These are phyloP conservation scores for Pammene aurita DNA, from an alignment of 2,888 invertebrate species.

Conservation along the genomic window DNA sequence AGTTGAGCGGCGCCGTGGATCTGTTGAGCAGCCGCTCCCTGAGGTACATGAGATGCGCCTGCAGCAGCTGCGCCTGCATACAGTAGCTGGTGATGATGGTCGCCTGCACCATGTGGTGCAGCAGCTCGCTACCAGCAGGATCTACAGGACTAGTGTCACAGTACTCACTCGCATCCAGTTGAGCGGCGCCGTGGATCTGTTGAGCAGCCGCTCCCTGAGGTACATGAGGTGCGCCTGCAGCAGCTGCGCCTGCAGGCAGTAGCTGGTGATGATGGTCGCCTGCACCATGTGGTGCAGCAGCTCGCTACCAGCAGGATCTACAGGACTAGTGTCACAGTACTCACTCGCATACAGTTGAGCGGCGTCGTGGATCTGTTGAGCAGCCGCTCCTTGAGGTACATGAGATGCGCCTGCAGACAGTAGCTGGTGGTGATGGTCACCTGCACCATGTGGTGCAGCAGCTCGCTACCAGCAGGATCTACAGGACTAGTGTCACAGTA, in stretches of 20 bases:
- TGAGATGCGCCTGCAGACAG: slow-evolving; percentile 88
- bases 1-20: slow-evolving; percentile 87
- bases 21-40: slow-evolving; percentile 88
- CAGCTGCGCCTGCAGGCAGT: slow-evolving; percentile 91
- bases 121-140: too few species aligned
- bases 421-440: too few species aligned
- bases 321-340: slow-evolving; percentile 73
- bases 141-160: too few species aligned
- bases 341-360: slow-evolving; percentile 91
- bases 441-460: too few species aligned
- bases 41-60: slow-evolving; percentile 88
- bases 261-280: slow-evolving; percentile 91
- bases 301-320: slow-evolving; percentile 86
- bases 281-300: slow-evolving; percentile 91
- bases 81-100: too few species aligned
- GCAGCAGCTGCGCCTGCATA: too few species aligned
- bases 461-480: too few species aligned
- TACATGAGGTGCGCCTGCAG: slow-evolving; percentile 89
- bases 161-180: slow-evolving; percentile 94
- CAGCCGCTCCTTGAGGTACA: slow-evolving; percentile 87
- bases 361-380: slow-evolving; percentile 88
- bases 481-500: too few species aligned
- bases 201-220: slow-evolving; percentile 87
- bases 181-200: slow-evolving; percentile 87
- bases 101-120: too few species aligned